phyloP scores from a whole-genome alignment of 2,797 vertebrate genomes.

The Channallabes apus region DNA sequence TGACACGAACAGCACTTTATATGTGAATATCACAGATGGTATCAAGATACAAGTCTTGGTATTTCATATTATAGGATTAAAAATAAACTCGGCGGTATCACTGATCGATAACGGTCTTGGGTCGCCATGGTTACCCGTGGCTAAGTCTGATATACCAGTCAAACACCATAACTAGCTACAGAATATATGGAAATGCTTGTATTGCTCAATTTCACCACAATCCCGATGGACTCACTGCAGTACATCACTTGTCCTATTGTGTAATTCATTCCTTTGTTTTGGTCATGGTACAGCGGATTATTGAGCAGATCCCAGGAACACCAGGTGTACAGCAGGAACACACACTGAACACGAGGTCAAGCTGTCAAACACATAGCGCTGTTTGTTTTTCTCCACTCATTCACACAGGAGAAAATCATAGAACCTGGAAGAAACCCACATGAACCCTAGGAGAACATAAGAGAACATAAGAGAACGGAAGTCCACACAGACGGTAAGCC shows the following conservation, averaged over 20 bases:
- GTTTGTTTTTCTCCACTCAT: not conserved
- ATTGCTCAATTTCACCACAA: not conserved
- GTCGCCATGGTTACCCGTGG: not conserved
- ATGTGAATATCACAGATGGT: no score
- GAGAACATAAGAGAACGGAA: no score
- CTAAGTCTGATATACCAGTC: not conserved
- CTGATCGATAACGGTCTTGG: not conserved
- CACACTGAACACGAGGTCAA: not conserved
- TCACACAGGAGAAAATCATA: not conserved
- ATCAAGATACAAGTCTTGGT: not conserved
- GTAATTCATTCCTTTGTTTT: not conserved
- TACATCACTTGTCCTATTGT: not conserved
- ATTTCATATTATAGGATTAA: not conserved
- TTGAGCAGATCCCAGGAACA: not conserved
- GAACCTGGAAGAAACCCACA: not conserved
- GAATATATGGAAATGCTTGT: not conserved
- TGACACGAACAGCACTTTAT: no score
- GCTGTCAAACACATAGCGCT: not conserved
- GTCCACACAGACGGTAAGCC: not conserved
- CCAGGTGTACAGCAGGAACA: not conserved
- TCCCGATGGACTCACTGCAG: not conserved
- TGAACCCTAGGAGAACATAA: not conserved
- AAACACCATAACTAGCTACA: not conserved
- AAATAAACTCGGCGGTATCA: not conserved
- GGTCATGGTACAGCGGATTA: not conserved